Percentiles rank a stretch among this genome's conserved stretches.
Conservation (phyloP, 2,113 vertebrate species). For the Collichthys lucidus region DNA sequence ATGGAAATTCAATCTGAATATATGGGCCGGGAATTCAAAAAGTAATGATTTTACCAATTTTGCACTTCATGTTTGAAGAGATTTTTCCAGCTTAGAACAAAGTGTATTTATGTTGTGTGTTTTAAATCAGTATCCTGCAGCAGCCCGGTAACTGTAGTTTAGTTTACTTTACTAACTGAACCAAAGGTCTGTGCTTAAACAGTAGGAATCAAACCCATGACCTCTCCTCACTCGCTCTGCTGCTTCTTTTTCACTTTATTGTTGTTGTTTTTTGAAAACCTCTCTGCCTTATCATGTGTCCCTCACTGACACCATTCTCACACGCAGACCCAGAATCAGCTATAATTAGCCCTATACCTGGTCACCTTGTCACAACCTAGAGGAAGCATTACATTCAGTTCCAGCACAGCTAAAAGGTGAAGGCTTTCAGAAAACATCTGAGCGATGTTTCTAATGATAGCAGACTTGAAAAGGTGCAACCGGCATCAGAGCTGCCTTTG, state of each 20-base stretch:
- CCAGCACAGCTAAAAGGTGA: constrained; percentile 9
- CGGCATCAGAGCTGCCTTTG: background rate
- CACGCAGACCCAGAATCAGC: background rate
- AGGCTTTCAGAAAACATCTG: constrained; percentile 48
- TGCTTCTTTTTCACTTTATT: background rate
- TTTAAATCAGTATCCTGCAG: background rate
- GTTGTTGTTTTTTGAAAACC: background rate
- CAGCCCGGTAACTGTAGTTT: background rate
- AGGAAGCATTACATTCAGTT: constrained; percentile 7
- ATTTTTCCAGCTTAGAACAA: background rate
- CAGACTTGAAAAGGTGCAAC: background rate
- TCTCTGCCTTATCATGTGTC: background rate
- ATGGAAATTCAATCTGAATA: background rate
- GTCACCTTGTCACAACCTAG: constrained; percentile 26
- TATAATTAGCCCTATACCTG: constrained; percentile 31
- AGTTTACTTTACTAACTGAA: background rate
- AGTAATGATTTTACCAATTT: background rate
- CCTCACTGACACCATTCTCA: background rate
- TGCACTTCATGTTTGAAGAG: background rate
- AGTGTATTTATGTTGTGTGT: too few species aligned
- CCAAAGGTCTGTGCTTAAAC: background rate
- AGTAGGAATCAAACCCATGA: background rate
- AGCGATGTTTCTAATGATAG: constrained; percentile 18
- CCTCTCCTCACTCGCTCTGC: background rate
- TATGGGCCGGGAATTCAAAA: background rate